Evolutionary conservation across 23 tunicate species (phyloP), one percentile per base, ranked within the genome.

Genomic region (Diplosoma virens): DNA sequence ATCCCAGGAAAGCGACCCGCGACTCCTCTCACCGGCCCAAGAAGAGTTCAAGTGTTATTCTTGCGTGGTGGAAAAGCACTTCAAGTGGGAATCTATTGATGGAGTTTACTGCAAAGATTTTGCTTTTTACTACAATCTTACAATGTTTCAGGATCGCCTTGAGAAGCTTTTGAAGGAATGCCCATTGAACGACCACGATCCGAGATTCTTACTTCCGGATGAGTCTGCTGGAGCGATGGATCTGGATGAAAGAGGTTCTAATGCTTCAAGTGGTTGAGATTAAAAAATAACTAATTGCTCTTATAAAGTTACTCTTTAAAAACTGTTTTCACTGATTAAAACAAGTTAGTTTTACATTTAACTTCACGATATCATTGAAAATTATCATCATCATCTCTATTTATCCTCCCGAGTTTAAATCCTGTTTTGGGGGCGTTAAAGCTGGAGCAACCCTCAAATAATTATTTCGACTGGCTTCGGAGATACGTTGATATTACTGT

Each of bases 11-110:
- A 73, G 41, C 68, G 96, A 33, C 96, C 96, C 16, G 58, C 88
- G 18, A 89, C 96, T 0, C 96, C 96, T 21, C 73, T 89, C 32
- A 78, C 84, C 6, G 96, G 96, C 0, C 81, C 84, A 27, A 50
- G 96, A 23, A 75, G 96, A 47, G 96, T 89, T 37, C 96, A 89
- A 66, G 96, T 89, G 34, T 61, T 89, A 25, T 89, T 89, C 50
- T 36, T 89, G 53, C 77, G 85, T 59, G 96, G 96, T 3, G 96
- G 96, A 16, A 71, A 71, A 53, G 58, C 36, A 23, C 30, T 89
- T 67, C 88, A 89, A 59, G 87, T 82, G 22, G 23, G 6, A 5
- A 5, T 58, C n/a, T 5, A 9, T n/a, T 41, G 9, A 41, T 7
- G 9, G 50, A 9, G 9, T 41, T 41, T 41, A 41, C 14, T 41